These are phyloP conservation scores for Natrix natrix DNA, from an alignment of 2,797 vertebrate genomes.

Conservation along the genomic window DNA sequence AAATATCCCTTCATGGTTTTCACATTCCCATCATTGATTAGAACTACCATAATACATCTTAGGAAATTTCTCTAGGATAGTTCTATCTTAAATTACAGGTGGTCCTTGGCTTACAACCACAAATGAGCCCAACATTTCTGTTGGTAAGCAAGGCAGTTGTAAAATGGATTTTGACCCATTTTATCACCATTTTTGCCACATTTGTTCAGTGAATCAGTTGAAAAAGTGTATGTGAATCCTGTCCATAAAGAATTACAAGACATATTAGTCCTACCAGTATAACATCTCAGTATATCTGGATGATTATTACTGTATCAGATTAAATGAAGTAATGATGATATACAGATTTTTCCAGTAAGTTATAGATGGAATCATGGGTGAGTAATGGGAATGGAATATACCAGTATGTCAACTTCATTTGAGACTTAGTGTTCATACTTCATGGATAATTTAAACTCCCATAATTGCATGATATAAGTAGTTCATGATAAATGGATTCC, in stretches of 20 bases:
- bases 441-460: background rate
- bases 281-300: background rate
- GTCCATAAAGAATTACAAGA: background rate
- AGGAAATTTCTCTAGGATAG: background rate
- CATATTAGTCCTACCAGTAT: background rate
- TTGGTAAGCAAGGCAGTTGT: background rate
- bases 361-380: background rate
- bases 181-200: background rate
- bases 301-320: background rate
- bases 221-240: background rate
- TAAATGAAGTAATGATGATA: background rate
- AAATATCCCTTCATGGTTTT: background rate
- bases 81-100: background rate
- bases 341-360: background rate
- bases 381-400: background rate
- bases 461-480: background rate
- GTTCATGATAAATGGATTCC: background rate
- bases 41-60: background rate
- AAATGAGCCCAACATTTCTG: background rate
- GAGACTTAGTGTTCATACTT: background rate
- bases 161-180: background rate
- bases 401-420: background rate
- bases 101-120: background rate
- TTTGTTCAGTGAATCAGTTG: background rate
- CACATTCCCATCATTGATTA: background rate